A percentile compares a stretch with the other conserved stretches of the same genome.
Evolutionary conservation across 2,113 vertebrate species (phyloP).

Genomic region (Otocyon megalotis): DNA sequence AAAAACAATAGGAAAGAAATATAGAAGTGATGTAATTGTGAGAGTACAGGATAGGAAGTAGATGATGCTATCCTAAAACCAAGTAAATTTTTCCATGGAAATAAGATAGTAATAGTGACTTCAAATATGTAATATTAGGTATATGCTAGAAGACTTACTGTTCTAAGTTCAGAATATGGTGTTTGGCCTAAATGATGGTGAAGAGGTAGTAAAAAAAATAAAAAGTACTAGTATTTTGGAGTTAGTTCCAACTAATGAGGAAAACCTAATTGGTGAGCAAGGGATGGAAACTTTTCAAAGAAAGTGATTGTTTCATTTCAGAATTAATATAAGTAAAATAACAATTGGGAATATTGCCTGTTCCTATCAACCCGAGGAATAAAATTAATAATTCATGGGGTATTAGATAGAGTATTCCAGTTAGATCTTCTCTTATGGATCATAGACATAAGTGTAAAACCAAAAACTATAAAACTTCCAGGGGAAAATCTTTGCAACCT

Average conservation of each 20-base stretch:
- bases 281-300: background rate
- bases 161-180: background rate
- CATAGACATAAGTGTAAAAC: background rate
- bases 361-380: background rate
- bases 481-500: background rate
- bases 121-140: background rate
- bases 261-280: background rate
- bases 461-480: background rate
- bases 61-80: background rate
- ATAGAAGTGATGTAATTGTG: background rate
- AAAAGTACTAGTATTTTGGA: background rate
- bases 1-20: background rate
- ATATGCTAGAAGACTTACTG: background rate
- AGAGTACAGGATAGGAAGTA: background rate
- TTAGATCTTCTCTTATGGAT: background rate
- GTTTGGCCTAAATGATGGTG: background rate
- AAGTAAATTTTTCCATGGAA: background rate
- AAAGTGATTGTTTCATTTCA: background rate
- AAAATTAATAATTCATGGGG: background rate
- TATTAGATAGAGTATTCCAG: background rate
- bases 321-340: background rate
- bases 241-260: background rate
- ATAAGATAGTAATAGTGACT: background rate
- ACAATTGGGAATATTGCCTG: background rate
- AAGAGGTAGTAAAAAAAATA: background rate